Percentiles rank a stretch among this genome's conserved stretches.
Evolutionary conservation across 2,888 invertebrate genomes (phyloP).

Genomic region (Epirrhoe tristata): DNA sequence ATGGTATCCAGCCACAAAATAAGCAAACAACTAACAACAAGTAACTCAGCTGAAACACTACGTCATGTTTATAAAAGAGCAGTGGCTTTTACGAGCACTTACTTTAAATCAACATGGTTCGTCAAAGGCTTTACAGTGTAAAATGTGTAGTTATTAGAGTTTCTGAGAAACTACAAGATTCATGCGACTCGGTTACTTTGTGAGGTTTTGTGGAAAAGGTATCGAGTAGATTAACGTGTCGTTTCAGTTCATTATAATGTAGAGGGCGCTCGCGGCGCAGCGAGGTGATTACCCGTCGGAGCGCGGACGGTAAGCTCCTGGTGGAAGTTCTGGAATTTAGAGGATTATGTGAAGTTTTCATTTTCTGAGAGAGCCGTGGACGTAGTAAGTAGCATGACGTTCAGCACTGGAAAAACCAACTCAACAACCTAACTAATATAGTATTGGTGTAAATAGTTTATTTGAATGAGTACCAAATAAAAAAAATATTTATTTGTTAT

Average conservation of each 20-base stretch:
- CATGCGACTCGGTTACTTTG: neutral
- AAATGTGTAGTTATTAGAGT: neutral
- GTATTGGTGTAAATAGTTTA: no score
- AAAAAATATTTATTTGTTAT: no score
- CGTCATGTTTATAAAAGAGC: neutral
- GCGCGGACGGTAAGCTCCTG: neutral
- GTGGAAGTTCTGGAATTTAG: neutral
- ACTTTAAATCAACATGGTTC: neutral
- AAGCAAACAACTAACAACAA: neutral
- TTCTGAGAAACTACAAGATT: neutral
- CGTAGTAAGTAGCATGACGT: neutral
- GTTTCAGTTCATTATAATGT: conserved; percentile 4
- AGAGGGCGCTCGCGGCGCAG: neutral
- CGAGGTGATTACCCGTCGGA: conserved; percentile 4
- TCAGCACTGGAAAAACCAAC: no score
- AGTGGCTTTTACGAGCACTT: neutral
- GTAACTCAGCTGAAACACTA: neutral
- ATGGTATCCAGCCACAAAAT: no score
- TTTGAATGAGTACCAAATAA: no score
- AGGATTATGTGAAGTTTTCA: neutral
- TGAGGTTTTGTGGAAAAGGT: neutral
- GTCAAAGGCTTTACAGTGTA: neutral
- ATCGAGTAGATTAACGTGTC: neutral
- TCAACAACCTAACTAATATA: no score
- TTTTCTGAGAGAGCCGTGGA: neutral